These are phyloP conservation scores for Idaea biselata DNA, from an alignment of 2,888 invertebrate genomes.

Conservation along the genomic window DNA sequence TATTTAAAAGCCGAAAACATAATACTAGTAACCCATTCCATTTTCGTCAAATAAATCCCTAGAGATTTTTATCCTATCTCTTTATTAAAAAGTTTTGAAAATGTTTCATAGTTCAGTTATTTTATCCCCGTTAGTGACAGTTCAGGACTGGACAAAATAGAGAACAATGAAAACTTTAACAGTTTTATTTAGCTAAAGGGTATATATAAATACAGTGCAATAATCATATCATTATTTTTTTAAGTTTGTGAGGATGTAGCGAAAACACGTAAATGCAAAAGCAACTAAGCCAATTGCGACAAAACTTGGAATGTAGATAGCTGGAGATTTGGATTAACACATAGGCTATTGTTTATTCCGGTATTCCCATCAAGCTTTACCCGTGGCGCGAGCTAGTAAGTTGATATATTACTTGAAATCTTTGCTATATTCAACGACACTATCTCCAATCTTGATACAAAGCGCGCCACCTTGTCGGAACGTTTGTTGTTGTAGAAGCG, in stretches of 20 bases:
- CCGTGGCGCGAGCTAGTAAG: neutral
- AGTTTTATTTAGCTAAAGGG: neutral
- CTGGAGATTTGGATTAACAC: too few relatives aligned
- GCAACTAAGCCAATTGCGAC: too few relatives aligned
- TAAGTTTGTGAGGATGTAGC: too few relatives aligned
- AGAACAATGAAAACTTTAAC: neutral
- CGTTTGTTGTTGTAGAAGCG: slow-evolving; percentile 92
- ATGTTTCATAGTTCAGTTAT: neutral
- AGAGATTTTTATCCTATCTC: neutral
- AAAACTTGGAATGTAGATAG: too few relatives aligned
- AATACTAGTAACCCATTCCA: neutral
- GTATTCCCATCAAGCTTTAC: neutral
- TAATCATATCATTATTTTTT: too few relatives aligned
- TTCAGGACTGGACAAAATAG: neutral
- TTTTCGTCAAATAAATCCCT: neutral
- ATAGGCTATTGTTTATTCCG: too few relatives aligned
- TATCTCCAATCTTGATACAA: slow-evolving; percentile 95
- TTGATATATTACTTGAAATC: slow-evolving; percentile 84
- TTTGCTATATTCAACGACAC: slow-evolving; percentile 92
- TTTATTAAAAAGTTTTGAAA: neutral
- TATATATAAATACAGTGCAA: too few relatives aligned
- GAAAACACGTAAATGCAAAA: too few relatives aligned
- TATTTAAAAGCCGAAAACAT: neutral
- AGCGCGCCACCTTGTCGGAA: slow-evolving; percentile 93
- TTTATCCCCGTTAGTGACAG: neutral